These are phyloP conservation scores for Drosophila fungiperda DNA, from an alignment of 2,888 invertebrate species.

Conservation along the genomic window DNA sequence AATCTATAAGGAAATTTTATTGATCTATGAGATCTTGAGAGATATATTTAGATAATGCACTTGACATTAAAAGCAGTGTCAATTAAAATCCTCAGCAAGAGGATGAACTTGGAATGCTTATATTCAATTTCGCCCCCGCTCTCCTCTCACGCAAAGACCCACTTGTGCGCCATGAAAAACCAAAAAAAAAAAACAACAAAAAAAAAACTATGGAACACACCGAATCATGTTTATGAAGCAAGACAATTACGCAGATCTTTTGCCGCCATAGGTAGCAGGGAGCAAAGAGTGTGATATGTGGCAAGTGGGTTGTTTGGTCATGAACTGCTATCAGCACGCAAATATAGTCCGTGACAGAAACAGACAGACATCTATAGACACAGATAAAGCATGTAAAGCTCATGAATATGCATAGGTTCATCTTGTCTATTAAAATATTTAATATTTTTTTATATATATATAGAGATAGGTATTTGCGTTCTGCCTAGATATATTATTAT, in stretches of 20 bases:
- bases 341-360: constrained; percentile 56
- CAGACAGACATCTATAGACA: constrained; percentile 15
- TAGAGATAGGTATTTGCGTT: constrained; percentile 57
- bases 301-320: constrained; percentile 30
- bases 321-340: constrained; percentile 63
- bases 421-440: constrained; percentile 14
- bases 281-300: neutral
- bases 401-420: constrained; percentile 2
- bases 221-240: constrained; percentile 24
- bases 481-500: constrained; percentile 48
- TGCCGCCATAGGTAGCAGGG: constrained; percentile 45
- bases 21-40: neutral
- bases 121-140: constrained; percentile 9
- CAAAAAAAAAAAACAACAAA: too few relatives aligned
- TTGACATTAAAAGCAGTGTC: constrained; percentile 21
- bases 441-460: constrained; percentile 18
- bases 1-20: neutral
- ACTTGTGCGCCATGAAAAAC: constrained; percentile 21
- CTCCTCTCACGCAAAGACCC: neutral
- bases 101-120: constrained; percentile 32
- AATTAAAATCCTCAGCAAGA: constrained; percentile 8
- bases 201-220: constrained; percentile 11
- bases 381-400: constrained; percentile 2
- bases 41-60: constrained; percentile 8
- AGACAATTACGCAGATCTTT: constrained; percentile 72